Percentiles rank a stretch among this genome's conserved stretches.
phyloP scores from a whole-genome alignment of 2,888 invertebrate species.

The Lepidocyrtoides sp. region DNA sequence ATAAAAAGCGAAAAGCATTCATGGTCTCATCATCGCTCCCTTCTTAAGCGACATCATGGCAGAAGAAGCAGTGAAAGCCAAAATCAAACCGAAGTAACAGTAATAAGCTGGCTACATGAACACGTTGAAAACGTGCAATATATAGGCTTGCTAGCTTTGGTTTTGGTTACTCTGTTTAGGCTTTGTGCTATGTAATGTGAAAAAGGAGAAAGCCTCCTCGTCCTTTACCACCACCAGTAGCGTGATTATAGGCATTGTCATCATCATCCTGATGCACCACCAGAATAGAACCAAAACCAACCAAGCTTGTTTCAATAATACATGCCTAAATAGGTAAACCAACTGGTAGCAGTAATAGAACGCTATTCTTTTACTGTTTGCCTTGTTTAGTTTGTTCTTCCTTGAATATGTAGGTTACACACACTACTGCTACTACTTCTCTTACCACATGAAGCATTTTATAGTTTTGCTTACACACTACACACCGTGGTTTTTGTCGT shows the following conservation, averaged over 20 bases:
- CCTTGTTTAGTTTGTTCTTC: constrained; percentile 21
- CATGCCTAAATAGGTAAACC: not conserved
- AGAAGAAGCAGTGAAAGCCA: constrained; percentile 57
- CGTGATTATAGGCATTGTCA: constrained; percentile 13
- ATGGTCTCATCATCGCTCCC: constrained; percentile 38
- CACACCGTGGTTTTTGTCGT: not conserved
- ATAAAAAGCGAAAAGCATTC: not conserved
- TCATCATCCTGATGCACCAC: constrained; percentile 13
- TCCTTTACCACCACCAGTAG: not conserved
- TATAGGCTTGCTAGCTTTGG: constrained; percentile 34
- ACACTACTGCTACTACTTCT: no score
- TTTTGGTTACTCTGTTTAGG: constrained; percentile 48
- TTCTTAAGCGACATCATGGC: constrained; percentile 8
- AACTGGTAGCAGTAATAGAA: not conserved
- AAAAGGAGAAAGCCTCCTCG: constrained; percentile 58
- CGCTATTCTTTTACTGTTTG: not conserved
- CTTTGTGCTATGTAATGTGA: constrained; percentile 61
- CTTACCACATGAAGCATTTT: not conserved
- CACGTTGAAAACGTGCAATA: constrained; percentile 7
- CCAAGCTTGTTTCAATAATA: not conserved
- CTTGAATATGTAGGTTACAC: not conserved
- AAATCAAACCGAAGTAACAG: constrained; percentile 68
- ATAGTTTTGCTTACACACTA: not conserved
- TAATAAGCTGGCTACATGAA: constrained; percentile 61
- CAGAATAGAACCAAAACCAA: constrained; percentile 34